Conservation (phyloP, 2,888 invertebrate genomes). For the Cephus spinipes region DNA sequence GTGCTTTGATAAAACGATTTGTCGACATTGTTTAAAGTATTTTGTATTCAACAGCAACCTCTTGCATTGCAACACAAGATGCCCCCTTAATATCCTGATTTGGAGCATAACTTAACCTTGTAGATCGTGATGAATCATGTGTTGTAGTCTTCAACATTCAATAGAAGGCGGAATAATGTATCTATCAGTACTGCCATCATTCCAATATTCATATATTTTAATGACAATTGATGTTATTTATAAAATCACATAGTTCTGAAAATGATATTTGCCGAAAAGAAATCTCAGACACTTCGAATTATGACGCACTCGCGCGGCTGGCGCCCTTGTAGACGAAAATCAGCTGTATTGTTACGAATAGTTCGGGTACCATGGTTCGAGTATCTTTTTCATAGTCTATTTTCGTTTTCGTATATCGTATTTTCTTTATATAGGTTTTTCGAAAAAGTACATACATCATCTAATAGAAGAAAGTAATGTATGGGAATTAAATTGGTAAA, state of each 20-base stretch:
- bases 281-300: no score
- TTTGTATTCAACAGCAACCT: not conserved
- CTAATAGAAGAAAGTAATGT: not conserved
- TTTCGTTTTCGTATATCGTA: no score
- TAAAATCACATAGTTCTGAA: not conserved
- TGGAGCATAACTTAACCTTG: not conserved
- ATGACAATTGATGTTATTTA: not conserved
- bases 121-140: not conserved
- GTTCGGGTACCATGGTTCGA: no score
- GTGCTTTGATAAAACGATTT: not conserved
- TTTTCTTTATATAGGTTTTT: no score
- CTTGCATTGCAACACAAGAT: not conserved
- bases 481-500: not conserved
- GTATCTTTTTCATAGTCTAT: no score
- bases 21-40: not conserved
- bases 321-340: no score
- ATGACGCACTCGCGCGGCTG: no score
- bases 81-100: not conserved
- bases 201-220: not conserved
- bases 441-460: not conserved
- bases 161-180: not conserved
- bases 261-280: not conserved
- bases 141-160: not conserved
- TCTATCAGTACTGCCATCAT: not conserved
- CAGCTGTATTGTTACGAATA: no score